A percentile compares a stretch with the other conserved stretches of the same genome.
Evolutionary conservation across 2,113 vertebrate genomes (phyloP).

Genomic region (Chaetodon trifascialis): DNA sequence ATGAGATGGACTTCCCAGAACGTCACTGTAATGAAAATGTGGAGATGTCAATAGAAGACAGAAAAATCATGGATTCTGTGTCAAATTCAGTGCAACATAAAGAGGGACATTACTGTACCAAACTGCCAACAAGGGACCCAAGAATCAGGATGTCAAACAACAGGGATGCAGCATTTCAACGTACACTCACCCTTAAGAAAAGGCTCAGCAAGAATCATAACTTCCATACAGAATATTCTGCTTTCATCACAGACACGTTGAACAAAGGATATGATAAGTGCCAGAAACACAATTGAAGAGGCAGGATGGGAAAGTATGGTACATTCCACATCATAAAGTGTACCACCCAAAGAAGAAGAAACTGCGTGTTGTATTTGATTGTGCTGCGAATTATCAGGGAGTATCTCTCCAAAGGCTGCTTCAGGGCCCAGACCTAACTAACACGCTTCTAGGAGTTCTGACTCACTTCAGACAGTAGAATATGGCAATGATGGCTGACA

Average conservation of each 20-base stretch:
- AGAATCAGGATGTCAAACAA: too few relatives aligned
- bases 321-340: constrained; percentile 4
- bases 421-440: constrained; percentile 6
- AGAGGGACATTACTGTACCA: too few relatives aligned
- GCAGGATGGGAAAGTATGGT: constrained; percentile 3
- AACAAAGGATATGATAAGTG: neutral
- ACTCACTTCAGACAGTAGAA: neutral
- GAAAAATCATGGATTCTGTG: too few relatives aligned
- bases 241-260: neutral
- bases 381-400: constrained; percentile 10
- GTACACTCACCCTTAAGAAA: neutral
- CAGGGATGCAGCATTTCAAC: neutral
- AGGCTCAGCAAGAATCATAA: neutral
- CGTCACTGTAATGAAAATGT: too few relatives aligned
- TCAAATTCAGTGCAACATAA: too few relatives aligned
- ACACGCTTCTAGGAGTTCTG: neutral
- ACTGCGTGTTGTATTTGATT: neutral
- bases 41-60: too few relatives aligned
- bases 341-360: neutral
- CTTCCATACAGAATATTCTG: neutral
- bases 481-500: neutral
- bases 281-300: neutral
- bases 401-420: neutral
- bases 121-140: too few relatives aligned
- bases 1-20: too few relatives aligned